Evolutionary conservation across 2,797 vertebrate genomes (phyloP).

Genomic region (Distichodus sexfasciatus): DNA sequence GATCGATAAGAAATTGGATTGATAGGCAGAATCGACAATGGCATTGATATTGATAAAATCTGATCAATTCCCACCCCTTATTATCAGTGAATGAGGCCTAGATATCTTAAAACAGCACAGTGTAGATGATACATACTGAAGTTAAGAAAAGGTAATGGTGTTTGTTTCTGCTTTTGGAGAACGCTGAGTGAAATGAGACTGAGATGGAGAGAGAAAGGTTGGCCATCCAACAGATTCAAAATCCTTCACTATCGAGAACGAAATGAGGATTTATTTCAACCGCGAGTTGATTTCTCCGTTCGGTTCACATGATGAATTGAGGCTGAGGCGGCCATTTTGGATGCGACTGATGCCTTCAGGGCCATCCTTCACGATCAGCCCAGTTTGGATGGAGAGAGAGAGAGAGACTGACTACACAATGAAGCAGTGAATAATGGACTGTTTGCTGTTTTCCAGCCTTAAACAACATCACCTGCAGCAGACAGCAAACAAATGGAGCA

Average conservation of each 20-base stretch:
- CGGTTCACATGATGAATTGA: background rate
- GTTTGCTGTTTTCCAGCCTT: background rate
- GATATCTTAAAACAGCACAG: too few relatives aligned
- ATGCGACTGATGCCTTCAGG: background rate
- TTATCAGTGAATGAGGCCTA: too few relatives aligned
- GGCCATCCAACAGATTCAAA: background rate
- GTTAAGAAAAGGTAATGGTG: too few relatives aligned
- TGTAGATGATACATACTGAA: too few relatives aligned
- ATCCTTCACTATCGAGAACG: background rate
- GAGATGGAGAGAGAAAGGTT: background rate
- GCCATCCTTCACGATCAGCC: slow-evolving; percentile 10
- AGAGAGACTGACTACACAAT: background rate
- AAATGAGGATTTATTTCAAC: background rate
- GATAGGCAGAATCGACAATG: too few relatives aligned
- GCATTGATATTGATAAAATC: too few relatives aligned
- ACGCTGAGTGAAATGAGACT: too few relatives aligned
- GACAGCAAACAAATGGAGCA: background rate
- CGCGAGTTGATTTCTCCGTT: background rate
- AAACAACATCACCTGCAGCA: background rate
- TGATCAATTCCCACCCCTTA: too few relatives aligned
- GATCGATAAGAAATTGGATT: too few relatives aligned
- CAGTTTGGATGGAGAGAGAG: background rate
- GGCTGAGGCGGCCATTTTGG: background rate
- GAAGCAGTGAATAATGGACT: background rate
- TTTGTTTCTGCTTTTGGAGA: too few relatives aligned